Evolutionary conservation across 2,797 vertebrate genomes (phyloP).

Genomic region (Percopsis omiscomaycus): DNA sequence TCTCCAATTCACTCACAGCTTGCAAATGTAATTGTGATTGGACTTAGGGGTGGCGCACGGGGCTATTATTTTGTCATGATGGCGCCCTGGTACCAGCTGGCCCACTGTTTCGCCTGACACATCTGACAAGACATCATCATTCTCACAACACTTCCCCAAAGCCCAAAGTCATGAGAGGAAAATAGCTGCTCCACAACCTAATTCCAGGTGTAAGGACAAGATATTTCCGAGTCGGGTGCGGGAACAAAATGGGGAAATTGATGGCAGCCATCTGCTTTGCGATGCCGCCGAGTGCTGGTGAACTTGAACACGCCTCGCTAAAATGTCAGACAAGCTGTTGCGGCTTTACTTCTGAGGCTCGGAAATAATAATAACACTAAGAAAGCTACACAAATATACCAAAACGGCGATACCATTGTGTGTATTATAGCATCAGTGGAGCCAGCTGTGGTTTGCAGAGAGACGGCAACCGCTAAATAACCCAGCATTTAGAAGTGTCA

Average conservation of each 20-base stretch:
- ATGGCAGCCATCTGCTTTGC: conserved; percentile 94
- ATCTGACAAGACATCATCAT: conserved; percentile 78
- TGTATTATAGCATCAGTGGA: conserved; percentile 15
- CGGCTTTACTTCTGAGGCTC: conserved; percentile 45
- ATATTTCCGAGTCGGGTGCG: conserved; percentile 65
- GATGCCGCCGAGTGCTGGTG: conserved; percentile 61
- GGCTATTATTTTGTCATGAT: conserved; percentile 80
- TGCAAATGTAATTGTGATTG: conserved; percentile 82
- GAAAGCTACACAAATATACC: conserved; percentile 10
- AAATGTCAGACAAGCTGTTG: conserved; percentile 68
- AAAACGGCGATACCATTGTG: neutral
- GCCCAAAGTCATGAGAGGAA: conserved; percentile 87
- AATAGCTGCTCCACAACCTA: conserved; percentile 88
- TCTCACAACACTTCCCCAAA: conserved; percentile 75
- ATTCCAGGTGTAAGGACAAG: conserved; percentile 92
- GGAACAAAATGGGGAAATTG: conserved; percentile 94
- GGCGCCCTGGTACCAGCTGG: conserved; percentile 77
- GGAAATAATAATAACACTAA: neutral
- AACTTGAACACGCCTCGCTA: conserved; percentile 70
- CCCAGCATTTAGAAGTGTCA: conserved; percentile 8
- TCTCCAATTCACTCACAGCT: conserved; percentile 76
- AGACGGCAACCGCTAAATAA: conserved; percentile 13
- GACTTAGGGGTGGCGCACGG: conserved; percentile 74
- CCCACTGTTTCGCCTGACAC: conserved; percentile 69
- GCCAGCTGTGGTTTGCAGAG: conserved; percentile 3